Evolutionary conservation across 2,113 vertebrate species (phyloP).

Genomic region (Tragelaphus buxtoni): DNA sequence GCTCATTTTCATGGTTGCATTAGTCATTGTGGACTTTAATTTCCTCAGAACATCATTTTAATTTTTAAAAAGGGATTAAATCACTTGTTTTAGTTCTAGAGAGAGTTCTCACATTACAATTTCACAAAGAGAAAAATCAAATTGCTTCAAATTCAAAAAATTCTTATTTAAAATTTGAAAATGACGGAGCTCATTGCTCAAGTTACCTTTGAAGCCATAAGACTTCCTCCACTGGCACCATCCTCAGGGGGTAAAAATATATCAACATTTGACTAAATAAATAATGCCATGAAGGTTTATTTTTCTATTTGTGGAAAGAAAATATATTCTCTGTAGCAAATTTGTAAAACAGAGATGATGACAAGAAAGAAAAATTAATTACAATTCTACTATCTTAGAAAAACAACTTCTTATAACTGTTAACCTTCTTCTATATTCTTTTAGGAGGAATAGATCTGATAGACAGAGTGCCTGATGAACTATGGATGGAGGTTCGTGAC

Average conservation of each 20-base stretch:
- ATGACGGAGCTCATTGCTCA: not conserved
- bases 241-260: not conserved
- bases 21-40: slow-evolving; percentile 31
- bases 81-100: not conserved
- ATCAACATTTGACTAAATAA: not conserved
- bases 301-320: not conserved
- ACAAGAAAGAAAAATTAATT: not conserved
- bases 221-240: not conserved
- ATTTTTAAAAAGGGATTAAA: slow-evolving; percentile 33
- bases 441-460: not conserved
- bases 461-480: too few relatives aligned
- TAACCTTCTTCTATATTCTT: not conserved
- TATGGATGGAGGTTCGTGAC: too few relatives aligned
- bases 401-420: not conserved
- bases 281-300: not conserved
- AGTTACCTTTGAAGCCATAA: not conserved
- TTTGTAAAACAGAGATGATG: not conserved
- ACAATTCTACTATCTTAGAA: not conserved
- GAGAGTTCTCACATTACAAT: not conserved
- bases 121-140: not conserved
- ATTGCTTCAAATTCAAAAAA: slow-evolving; percentile 20
- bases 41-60: slow-evolving; percentile 4
- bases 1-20: slow-evolving; percentile 35
- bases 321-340: not conserved
- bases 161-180: slow-evolving; percentile 29